Conservation (phyloP, 2,797 vertebrate genomes). For the Pipistrellus pipistrellus region DNA sequence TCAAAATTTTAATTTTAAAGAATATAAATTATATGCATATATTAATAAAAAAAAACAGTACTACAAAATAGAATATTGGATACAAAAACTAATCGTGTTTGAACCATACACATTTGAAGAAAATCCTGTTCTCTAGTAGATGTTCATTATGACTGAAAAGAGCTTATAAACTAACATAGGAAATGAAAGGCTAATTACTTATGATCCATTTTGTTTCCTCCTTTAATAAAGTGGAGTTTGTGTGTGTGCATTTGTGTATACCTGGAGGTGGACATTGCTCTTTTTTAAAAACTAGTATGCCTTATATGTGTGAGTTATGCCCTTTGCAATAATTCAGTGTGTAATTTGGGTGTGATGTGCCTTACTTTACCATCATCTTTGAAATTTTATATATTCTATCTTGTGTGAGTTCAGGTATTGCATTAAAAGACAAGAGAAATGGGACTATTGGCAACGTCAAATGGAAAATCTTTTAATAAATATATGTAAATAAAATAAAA, state of each 20-base stretch:
- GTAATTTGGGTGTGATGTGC: neutral
- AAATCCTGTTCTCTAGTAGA: slow-evolving; percentile 48
- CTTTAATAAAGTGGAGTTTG: neutral
- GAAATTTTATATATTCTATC: slow-evolving; percentile 8
- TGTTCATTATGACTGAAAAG: slow-evolving; percentile 54
- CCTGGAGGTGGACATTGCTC: neutral
- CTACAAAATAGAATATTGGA: slow-evolving; percentile 50
- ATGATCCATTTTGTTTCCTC: neutral
- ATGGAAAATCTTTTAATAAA: slow-evolving; percentile 63
- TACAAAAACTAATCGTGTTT: slow-evolving; percentile 60
- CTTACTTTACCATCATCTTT: slow-evolving; percentile 12
- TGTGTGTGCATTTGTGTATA: neutral
- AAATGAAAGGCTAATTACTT: slow-evolving; percentile 12
- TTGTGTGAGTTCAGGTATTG: slow-evolving; percentile 52
- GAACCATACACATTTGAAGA: slow-evolving; percentile 27
- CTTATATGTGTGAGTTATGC: neutral
- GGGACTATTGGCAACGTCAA: slow-evolving; percentile 40
- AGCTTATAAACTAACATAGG: slow-evolving; percentile 27
- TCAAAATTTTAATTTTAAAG: slow-evolving; percentile 43
- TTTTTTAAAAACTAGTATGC: neutral
- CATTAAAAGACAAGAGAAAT: slow-evolving; percentile 34
- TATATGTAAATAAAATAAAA: slow-evolving; percentile 65
- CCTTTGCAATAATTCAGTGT: neutral
- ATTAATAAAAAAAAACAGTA: slow-evolving; percentile 57
- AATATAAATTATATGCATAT: neutral